Evolutionary conservation across 2,888 invertebrate species (phyloP), one percentile per base, ranked within the genome.

Genomic region (Apoderus coryli): DNA sequence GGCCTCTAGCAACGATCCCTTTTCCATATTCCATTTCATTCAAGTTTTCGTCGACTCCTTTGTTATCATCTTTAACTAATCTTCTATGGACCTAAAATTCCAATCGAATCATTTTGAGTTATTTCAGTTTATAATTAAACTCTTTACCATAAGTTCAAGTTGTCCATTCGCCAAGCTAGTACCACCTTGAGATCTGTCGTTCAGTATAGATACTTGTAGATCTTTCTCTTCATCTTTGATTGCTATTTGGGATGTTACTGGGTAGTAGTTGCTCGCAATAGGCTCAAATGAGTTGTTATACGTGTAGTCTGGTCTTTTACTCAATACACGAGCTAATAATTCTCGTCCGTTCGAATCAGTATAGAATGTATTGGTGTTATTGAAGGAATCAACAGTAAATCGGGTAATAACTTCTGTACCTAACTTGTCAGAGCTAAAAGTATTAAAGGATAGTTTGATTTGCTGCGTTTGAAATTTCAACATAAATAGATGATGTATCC

Each of bases 11-110:
- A 1, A 79, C 68, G 1, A 84, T 46, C 0, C 82, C 84, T 36
- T 56, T 49, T 0, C 71, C 75, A 29, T 60, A 71, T 0, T 68
- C 74, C 0, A 67, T 66, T 56, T 96, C 95, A 48, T 93, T 82
- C 1, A 95, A 54, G 0, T 89, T 73, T 57, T 95, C 93, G 0
- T 67, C 80, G 0, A 95, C 90, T 0, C 95, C 95, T 44, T 86
- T 85, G 0, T 75, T 77, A 50, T 96, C 95, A 45, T 96, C 95
- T 25, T 67, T 64, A 1, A 89, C 49, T 6, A 85, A 52, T 28
- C 93, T 64, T 31, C 95, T 69, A 49, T 95, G 93, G 2, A 88
- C 44, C 76, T 75, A 42, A 6, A 55, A 44, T n/a, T n/a, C n/a
- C n/a, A n/a, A n/a, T n/a, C n/a, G n/a, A n/a, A n/a, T n/a, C n/a